Conservation (phyloP, 92 coral and sea anemone species). For the Paragorgia papillata region DNA sequence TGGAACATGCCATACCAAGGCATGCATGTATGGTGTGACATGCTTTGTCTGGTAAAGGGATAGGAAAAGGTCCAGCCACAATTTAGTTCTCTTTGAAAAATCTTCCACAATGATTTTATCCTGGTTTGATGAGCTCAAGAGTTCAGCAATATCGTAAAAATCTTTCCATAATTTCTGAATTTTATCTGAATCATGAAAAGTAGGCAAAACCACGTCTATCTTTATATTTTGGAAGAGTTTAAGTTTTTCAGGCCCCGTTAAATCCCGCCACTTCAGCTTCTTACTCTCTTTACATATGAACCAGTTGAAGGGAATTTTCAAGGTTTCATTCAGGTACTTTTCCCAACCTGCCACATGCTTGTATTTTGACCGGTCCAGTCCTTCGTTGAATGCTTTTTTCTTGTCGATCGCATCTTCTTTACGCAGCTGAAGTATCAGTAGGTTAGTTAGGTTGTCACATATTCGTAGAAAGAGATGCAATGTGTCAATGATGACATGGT, state of each 20-base stretch:
- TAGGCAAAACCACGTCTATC: neutral
- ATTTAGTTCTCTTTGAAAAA: neutral
- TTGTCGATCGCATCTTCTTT: conserved; percentile 46
- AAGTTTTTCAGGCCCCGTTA: conserved; percentile 45
- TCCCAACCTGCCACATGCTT: conserved; percentile 25
- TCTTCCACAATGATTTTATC: neutral
- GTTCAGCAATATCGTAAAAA: conserved; percentile 18
- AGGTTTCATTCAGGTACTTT: conserved; percentile 18
- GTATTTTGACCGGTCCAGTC: conserved; percentile 6
- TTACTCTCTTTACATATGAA: conserved; percentile 21
- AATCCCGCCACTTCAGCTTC: conserved; percentile 39
- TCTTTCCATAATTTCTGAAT: neutral
- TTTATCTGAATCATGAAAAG: neutral
- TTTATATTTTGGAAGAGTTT: conserved; percentile 15
- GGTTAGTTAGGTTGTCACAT: conserved; percentile 48
- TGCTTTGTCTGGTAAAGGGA: conserved; percentile 15
- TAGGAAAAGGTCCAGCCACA: neutral
- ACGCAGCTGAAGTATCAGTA: conserved; percentile 39
- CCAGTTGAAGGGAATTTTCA: conserved; percentile 42
- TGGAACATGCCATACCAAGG: conserved; percentile 30
- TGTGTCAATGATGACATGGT: conserved; percentile 49
- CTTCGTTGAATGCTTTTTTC: conserved; percentile 2
- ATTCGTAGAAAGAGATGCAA: conserved; percentile 46
- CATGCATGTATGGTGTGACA: conserved; percentile 59
- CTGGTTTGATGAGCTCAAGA: conserved; percentile 13